Evolutionary conservation across 2,113 vertebrate genomes (phyloP).

Genomic region (Rhodinocichla rosea): DNA sequence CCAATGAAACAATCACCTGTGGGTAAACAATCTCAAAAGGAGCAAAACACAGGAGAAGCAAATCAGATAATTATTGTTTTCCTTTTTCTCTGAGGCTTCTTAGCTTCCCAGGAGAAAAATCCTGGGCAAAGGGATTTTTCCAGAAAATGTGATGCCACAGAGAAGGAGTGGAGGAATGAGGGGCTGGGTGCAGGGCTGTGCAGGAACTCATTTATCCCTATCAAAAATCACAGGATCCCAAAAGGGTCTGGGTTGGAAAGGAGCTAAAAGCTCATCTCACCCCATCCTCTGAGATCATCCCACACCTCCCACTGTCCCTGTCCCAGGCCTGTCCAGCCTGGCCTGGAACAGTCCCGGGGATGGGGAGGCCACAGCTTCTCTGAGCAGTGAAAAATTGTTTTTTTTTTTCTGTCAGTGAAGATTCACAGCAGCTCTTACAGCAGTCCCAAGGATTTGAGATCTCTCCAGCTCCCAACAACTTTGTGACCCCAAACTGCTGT

Average conservation of each 20-base stretch:
- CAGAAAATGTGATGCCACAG: too few species aligned
- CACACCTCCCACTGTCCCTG: rapidly evolving
- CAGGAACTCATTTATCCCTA: not conserved
- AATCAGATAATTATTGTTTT: too few species aligned
- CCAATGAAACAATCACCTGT: too few species aligned
- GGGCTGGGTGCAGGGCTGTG: rapidly evolving
- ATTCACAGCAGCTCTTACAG: rapidly evolving
- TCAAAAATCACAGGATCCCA: not conserved
- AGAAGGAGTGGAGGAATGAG: not conserved
- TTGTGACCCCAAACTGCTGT: too few species aligned
- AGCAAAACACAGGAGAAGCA: too few species aligned
- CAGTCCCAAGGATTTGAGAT: not conserved
- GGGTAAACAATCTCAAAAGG: too few species aligned
- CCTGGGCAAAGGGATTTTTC: too few species aligned
- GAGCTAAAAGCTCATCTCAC: not conserved
- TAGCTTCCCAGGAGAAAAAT: too few species aligned
- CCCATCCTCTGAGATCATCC: not conserved
- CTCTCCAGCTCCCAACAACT: too few species aligned
- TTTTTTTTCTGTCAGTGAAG: not conserved
- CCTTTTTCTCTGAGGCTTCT: too few species aligned
- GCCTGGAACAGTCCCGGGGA: not conserved
- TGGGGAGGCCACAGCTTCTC: not conserved
- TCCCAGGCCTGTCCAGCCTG: not conserved
- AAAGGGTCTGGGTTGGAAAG: not conserved
- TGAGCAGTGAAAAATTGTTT: rapidly evolving